Conservation (phyloP, 2,797 vertebrate genomes). For the Paratrypauchen microcephalus region DNA sequence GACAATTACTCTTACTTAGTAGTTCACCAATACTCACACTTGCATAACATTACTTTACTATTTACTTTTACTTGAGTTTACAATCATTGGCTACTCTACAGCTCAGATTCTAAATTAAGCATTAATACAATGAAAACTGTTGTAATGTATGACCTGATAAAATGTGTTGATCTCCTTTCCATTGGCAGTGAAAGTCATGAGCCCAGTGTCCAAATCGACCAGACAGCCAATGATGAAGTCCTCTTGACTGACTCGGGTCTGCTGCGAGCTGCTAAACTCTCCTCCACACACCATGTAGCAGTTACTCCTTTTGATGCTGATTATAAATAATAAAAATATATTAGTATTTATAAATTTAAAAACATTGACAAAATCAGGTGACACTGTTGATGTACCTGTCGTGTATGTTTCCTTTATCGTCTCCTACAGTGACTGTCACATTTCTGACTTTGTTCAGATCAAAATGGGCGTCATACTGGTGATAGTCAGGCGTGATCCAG, state of each 20-base stretch:
- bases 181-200: slow-evolving; percentile 94
- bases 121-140: neutral
- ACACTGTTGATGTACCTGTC: slow-evolving; percentile 79
- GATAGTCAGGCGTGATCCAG: slow-evolving; percentile 95
- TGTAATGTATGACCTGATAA: slow-evolving; percentile 82
- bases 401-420: slow-evolving; percentile 91
- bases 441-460: slow-evolving; percentile 90
- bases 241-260: slow-evolving; percentile 88
- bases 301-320: slow-evolving; percentile 92
- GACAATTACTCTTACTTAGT: too few species aligned
- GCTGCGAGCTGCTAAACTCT: slow-evolving; percentile 88
- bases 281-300: slow-evolving; percentile 97
- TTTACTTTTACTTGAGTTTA: too few species aligned
- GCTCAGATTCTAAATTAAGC: too few species aligned
- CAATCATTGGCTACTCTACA: too few species aligned
- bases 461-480: slow-evolving; percentile 87
- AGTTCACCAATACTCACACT: too few species aligned
- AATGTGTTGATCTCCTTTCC: slow-evolving; percentile 96
- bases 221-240: slow-evolving; percentile 93
- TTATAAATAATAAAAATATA: slow-evolving; percentile 1
- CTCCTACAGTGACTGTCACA: slow-evolving; percentile 91
- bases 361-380: neutral
- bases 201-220: slow-evolving; percentile 89
- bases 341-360: neutral
- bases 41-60: too few species aligned